These are phyloP conservation scores for Thrips palmi DNA, from an alignment of 1,140 invertebrate genomes.

Conservation along the genomic window DNA sequence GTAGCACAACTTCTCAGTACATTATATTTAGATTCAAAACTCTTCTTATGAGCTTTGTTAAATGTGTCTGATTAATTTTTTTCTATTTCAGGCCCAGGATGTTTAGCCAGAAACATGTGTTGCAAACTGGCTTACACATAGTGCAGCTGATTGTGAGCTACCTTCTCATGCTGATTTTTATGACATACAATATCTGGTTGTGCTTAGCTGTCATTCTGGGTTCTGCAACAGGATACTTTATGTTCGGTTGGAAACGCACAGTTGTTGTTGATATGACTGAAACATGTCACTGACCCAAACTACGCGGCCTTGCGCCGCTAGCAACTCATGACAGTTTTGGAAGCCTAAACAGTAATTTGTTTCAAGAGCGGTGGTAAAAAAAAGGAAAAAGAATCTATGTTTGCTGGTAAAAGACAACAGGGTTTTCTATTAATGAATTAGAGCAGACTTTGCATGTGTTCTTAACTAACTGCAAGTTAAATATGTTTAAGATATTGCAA, in stretches of 20 bases:
- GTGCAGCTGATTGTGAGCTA: conserved; percentile 81
- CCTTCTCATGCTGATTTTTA: conserved; percentile 92
- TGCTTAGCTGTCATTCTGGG: conserved; percentile 80
- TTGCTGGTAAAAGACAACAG: too few relatives aligned
- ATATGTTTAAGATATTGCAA: too few relatives aligned
- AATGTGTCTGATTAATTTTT: conserved; percentile 11
- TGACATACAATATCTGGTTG: conserved; percentile 95
- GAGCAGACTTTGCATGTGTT: too few relatives aligned
- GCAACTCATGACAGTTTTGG: too few relatives aligned
- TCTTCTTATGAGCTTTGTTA: not conserved
- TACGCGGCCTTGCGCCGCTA: too few relatives aligned
- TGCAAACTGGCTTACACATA: conserved; percentile 77
- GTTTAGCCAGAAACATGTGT: conserved; percentile 56
- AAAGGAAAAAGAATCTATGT: too few relatives aligned
- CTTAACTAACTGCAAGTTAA: too few relatives aligned
- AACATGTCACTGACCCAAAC: conserved; percentile 66
- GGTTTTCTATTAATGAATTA: too few relatives aligned
- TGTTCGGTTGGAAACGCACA: conserved; percentile 85
- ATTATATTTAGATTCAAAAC: not conserved
- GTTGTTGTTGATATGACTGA: conserved; percentile 83
- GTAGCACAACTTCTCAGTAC: not conserved
- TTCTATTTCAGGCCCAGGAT: conserved; percentile 48
- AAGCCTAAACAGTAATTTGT: too few relatives aligned
- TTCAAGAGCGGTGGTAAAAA: too few relatives aligned
- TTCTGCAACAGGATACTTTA: conserved; percentile 75